Conservation (phyloP, 2,888 invertebrate species). For the Slavum lentiscoides region DNA sequence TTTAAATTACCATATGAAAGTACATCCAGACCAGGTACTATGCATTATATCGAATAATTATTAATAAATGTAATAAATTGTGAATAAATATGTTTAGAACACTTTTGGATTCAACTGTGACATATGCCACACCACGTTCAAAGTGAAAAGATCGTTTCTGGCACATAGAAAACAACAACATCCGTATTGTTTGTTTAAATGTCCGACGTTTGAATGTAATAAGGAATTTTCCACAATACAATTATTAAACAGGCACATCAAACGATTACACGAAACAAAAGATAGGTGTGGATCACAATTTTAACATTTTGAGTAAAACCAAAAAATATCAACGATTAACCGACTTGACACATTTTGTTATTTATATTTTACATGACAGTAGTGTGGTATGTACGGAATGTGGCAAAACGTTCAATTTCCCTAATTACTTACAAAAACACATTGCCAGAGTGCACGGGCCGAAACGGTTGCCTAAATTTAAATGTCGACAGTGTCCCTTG, state of each 20-base stretch:
- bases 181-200: slow-evolving; percentile 43
- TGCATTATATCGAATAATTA: not conserved
- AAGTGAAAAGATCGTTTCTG: slow-evolving; percentile 24
- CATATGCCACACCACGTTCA: slow-evolving; percentile 30
- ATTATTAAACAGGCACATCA: slow-evolving; percentile 55
- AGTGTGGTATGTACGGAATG: slow-evolving; percentile 36
- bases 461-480: slow-evolving; percentile 38
- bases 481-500: slow-evolving; percentile 37
- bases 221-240: slow-evolving; percentile 56
- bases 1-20: slow-evolving; percentile 55
- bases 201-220: slow-evolving; percentile 52
- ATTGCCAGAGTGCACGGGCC: slow-evolving; percentile 40
- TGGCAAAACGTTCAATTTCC: slow-evolving; percentile 42
- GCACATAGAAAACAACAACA: slow-evolving; percentile 48
- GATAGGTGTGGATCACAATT: not conserved
- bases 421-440: slow-evolving; percentile 49
- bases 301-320: not conserved
- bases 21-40: slow-evolving; percentile 51
- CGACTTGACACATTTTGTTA: not conserved
- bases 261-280: slow-evolving; percentile 35
- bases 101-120: slow-evolving; percentile 39
- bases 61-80: not conserved
- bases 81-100: slow-evolving; percentile 27
- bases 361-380: not conserved
- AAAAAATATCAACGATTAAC: not conserved